phyloP scores from a whole-genome alignment of 2,113 vertebrate genomes.

The Phalacrocorax aristotelis region DNA sequence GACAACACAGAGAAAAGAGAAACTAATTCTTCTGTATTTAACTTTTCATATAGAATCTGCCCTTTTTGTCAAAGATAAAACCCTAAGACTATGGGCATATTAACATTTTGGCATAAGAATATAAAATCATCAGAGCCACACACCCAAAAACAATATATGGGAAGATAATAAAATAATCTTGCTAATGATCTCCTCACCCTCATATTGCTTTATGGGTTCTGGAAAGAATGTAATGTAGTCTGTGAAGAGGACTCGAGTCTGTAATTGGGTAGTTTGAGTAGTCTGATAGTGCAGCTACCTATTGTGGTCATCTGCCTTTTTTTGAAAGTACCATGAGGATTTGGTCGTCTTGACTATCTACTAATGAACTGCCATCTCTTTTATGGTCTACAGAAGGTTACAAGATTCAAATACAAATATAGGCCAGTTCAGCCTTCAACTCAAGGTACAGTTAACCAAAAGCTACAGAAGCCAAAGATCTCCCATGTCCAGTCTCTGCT shows the following conservation, averaged over 20 bases:
- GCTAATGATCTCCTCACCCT: background rate
- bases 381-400: background rate
- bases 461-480: background rate
- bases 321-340: background rate
- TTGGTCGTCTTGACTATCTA: background rate
- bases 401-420: background rate
- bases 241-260: background rate
- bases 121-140: background rate
- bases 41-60: conserved; percentile 6
- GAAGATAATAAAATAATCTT: background rate
- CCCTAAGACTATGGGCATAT: background rate
- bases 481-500: background rate
- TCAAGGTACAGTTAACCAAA: background rate
- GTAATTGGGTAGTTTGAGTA: background rate
- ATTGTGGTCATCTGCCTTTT: background rate
- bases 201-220: background rate
- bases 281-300: background rate
- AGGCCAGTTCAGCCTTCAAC: background rate
- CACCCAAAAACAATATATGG: background rate
- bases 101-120: background rate
- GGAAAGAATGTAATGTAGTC: background rate
- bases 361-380: background rate
- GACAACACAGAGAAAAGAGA: background rate
- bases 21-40: background rate
- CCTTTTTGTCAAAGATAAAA: background rate